Evolutionary conservation across 2,113 vertebrate genomes (phyloP).

Genomic region (Microtus pennsylvanicus): DNA sequence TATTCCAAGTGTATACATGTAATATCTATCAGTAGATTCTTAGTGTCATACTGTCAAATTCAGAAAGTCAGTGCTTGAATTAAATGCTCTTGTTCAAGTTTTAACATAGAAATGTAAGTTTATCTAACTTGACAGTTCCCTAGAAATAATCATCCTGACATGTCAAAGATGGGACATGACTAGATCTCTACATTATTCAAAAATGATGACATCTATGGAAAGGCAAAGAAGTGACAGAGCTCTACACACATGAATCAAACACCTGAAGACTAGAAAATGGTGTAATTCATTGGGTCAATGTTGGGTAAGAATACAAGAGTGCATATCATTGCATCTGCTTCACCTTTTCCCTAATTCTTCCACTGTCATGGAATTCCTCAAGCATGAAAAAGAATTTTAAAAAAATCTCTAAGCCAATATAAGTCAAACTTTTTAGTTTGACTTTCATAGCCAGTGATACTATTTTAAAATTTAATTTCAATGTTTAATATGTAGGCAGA

Average conservation of each 20-base stretch:
- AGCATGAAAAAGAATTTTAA: neutral
- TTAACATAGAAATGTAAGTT: slow-evolving; percentile 80
- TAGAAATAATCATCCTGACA: slow-evolving; percentile 84
- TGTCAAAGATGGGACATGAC: slow-evolving; percentile 82
- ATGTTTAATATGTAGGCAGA: neutral
- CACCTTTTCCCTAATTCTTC: slow-evolving; percentile 17
- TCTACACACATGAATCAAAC: slow-evolving; percentile 37
- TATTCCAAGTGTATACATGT: slow-evolving; percentile 73
- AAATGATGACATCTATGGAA: slow-evolving; percentile 68
- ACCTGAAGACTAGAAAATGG: neutral
- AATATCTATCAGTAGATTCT: slow-evolving; percentile 72
- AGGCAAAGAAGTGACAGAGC: neutral
- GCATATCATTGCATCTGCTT: neutral
- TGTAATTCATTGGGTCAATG: neutral
- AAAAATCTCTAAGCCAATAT: neutral
- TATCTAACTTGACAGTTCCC: slow-evolving; percentile 84
- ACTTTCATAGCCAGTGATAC: neutral
- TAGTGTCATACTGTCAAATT: slow-evolving; percentile 81
- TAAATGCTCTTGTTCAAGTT: slow-evolving; percentile 79
- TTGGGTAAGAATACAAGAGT: neutral
- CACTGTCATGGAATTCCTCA: neutral
- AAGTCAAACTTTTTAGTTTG: neutral
- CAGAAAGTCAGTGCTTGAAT: slow-evolving; percentile 81
- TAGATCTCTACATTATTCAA: slow-evolving; percentile 77
- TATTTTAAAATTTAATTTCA: neutral